Conservation (phyloP, 1,140 invertebrate species). For the Drosophila paulistorum region DNA sequence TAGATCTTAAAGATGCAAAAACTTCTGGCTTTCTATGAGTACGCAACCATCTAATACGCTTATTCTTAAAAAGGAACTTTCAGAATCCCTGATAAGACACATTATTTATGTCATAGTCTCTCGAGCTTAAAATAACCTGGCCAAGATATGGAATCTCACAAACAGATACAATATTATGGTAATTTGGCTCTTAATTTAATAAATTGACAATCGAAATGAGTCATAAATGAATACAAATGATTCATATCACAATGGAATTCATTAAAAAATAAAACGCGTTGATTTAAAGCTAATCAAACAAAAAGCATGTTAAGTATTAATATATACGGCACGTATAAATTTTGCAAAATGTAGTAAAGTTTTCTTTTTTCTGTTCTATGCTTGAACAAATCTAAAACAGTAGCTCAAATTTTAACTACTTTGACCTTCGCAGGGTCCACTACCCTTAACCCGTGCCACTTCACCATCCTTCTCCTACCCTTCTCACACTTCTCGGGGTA, state of each 20-base stretch:
- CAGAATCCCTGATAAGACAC: too few species aligned
- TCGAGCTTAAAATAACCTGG: too few species aligned
- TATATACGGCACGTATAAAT: constrained; percentile 50
- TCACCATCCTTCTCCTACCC: neutral
- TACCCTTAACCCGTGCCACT: neutral
- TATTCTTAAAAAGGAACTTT: too few species aligned
- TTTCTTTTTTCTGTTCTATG: constrained; percentile 31
- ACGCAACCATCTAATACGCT: too few species aligned
- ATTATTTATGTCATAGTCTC: too few species aligned
- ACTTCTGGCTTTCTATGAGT: too few species aligned
- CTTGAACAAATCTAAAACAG: constrained; percentile 59
- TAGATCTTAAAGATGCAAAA: too few species aligned
- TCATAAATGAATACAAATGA: neutral
- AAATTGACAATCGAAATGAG: too few species aligned
- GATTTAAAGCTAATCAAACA: constrained; percentile 37
- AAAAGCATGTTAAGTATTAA: constrained; percentile 62
- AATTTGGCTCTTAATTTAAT: too few species aligned
- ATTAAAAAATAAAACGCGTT: constrained; percentile 5
- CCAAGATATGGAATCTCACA: too few species aligned
- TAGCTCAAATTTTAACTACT: constrained; percentile 72
- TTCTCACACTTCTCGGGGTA: neutral
- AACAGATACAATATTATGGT: too few species aligned
- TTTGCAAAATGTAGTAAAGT: constrained; percentile 54
- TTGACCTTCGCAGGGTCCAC: constrained; percentile 56
- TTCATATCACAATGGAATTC: neutral